Evolutionary conservation across 2,888 invertebrate genomes (phyloP).

Genomic region (Anthophora plumipes): DNA sequence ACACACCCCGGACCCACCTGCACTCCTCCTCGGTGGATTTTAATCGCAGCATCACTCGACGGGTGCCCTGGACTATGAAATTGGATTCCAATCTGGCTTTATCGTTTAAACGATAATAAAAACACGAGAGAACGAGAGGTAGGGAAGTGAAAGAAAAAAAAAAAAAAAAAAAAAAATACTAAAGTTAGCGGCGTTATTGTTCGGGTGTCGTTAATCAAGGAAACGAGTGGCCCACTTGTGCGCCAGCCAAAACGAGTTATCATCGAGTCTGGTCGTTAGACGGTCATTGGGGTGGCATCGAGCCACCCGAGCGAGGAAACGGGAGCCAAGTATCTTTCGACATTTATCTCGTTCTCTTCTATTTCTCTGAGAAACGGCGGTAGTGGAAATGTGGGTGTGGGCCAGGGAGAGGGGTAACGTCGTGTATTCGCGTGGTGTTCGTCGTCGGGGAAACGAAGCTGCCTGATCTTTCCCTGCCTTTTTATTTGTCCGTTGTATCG

Average conservation of each 20-base stretch:
- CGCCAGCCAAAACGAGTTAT: slow-evolving; percentile 69
- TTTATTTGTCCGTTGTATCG: slow-evolving; percentile 47
- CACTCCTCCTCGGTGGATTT: neutral
- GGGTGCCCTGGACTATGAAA: neutral
- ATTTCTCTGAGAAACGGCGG: neutral
- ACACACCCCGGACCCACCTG: neutral
- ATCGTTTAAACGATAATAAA: neutral
- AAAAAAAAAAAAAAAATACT: no score
- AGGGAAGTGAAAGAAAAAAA: neutral
- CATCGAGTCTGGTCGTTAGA: slow-evolving; percentile 77
- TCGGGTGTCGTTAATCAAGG: slow-evolving; percentile 43
- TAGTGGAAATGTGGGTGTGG: neutral
- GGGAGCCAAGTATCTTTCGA: slow-evolving; percentile 31
- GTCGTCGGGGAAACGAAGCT: no score
- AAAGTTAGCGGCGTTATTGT: neutral
- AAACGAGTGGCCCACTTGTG: slow-evolving; percentile 51
- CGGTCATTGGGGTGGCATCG: slow-evolving; percentile 70
- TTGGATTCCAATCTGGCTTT: neutral
- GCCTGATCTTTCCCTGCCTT: slow-evolving; percentile 33
- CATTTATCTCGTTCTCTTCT: slow-evolving; percentile 24
- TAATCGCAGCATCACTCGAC: slow-evolving; percentile 9
- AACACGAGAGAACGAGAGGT: neutral
- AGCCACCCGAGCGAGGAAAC: slow-evolving; percentile 31
- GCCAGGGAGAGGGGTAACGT: neutral
- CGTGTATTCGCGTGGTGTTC: no score